Percentiles rank a stretch among this genome's conserved stretches.
Evolutionary conservation across 2,113 vertebrate species (phyloP).

Genomic region (Phalacrocorax carbo): DNA sequence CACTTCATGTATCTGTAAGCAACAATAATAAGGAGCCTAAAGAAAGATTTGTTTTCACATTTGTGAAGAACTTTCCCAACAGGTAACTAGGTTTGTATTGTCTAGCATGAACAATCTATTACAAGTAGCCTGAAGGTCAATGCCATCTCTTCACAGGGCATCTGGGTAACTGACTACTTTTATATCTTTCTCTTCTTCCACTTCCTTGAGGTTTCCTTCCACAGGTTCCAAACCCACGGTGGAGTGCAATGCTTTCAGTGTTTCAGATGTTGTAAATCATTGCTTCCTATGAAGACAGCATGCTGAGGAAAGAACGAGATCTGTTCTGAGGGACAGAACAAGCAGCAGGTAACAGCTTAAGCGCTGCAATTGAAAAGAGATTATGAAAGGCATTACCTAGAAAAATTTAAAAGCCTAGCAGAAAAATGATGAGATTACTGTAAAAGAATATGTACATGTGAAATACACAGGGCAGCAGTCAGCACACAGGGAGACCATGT

Average conservation of each 20-base stretch:
- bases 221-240: background rate
- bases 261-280: background rate
- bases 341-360: background rate
- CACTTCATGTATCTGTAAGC: background rate
- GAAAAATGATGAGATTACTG: background rate
- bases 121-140: background rate
- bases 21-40: background rate
- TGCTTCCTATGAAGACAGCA: background rate
- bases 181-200: background rate
- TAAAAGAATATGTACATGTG: background rate
- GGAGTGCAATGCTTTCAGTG: background rate
- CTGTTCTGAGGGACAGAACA: background rate
- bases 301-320: background rate
- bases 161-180: background rate
- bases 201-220: background rate
- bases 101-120: background rate
- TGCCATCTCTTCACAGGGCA: background rate
- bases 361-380: background rate
- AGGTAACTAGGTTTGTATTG: background rate
- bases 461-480: background rate
- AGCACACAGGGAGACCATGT: background rate
- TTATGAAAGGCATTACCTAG: background rate
- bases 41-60: background rate
- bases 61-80: background rate
- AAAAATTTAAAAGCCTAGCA: background rate